Evolutionary conservation across 2,888 invertebrate species (phyloP), one percentile per base, ranked within the genome.

Genomic region (Auanema freiburgensis): DNA sequence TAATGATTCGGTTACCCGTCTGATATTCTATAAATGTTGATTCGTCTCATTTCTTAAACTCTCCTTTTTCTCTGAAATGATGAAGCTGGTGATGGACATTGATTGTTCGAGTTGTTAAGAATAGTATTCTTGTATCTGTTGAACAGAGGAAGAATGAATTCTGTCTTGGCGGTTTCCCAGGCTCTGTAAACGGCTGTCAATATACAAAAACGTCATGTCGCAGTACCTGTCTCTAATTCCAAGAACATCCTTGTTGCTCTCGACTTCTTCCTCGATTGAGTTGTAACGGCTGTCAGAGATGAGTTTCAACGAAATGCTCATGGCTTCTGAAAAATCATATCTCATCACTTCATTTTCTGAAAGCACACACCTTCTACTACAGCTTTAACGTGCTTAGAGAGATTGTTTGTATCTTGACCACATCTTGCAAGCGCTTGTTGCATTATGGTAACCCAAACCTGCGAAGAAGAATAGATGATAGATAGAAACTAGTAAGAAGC

Each of bases 221-320:
- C 8, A 18, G 57, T 41, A 69, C 69, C 65, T 66, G 49, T 69
- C 67, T 25, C 71, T 44, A 40, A 66, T 68, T 49, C 71, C 71
- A 5, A 72, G 11, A 0, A 74, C 67, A 41, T 74, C 76, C 57
- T 73, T 74, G 57, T 74, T 66, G 4, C 55, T 33, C 21, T 76
- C 76, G 10, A 71, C 71, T 43, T 79, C 72, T 54, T 81, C 81
- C 55, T 82, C 82, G 43, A 82, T 82, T 50, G 72, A 65, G 59
- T 82, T 82, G 66, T 82, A 82, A 16, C 76, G 64, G 1, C 71
- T 43, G 57, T 82, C 81, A 52, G 79, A 78, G 59, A 82, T 81
- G 50, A 82, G 59, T 56, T 82, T 78, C 50, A 82, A 58, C 1
- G 80, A 80, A 50, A 82, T 72, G 23, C 67, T 66, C 82, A 82